phyloP scores from a whole-genome alignment of 2,888 invertebrate species.

The Apodemia zela region DNA sequence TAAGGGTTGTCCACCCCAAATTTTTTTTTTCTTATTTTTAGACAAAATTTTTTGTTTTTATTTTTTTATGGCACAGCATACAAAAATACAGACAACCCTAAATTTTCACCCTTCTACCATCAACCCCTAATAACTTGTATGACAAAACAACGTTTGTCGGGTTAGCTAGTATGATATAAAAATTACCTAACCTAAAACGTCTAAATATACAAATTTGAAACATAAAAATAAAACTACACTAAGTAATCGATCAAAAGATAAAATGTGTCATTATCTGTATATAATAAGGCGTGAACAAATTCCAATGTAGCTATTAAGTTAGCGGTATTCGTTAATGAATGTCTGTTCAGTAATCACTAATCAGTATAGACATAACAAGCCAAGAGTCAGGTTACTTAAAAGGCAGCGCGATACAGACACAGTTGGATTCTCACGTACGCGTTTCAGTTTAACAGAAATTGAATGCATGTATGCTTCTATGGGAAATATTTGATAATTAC shows the following conservation, averaged over 20 bases:
- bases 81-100: too few species aligned
- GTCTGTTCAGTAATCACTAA: constrained; percentile 10
- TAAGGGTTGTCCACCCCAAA: too few species aligned
- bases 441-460: background rate
- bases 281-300: background rate
- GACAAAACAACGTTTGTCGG: too few species aligned
- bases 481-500: background rate
- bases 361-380: constrained; percentile 23
- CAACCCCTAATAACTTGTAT: too few species aligned
- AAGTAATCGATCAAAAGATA: background rate
- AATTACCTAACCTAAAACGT: background rate
- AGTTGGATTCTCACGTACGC: constrained; percentile 18
- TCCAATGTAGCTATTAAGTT: background rate
- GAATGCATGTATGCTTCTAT: background rate
- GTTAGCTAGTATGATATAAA: too few species aligned
- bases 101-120: too few species aligned
- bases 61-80: too few species aligned
- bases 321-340: constrained; percentile 19
- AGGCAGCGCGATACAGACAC: constrained; percentile 21
- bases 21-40: too few species aligned
- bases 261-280: background rate
- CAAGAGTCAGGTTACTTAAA: constrained; percentile 23
- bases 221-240: background rate
- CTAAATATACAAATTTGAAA: background rate
- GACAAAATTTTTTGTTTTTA: too few species aligned